Conservation (phyloP, 2,113 vertebrate species). For the Saguinus imperator region DNA sequence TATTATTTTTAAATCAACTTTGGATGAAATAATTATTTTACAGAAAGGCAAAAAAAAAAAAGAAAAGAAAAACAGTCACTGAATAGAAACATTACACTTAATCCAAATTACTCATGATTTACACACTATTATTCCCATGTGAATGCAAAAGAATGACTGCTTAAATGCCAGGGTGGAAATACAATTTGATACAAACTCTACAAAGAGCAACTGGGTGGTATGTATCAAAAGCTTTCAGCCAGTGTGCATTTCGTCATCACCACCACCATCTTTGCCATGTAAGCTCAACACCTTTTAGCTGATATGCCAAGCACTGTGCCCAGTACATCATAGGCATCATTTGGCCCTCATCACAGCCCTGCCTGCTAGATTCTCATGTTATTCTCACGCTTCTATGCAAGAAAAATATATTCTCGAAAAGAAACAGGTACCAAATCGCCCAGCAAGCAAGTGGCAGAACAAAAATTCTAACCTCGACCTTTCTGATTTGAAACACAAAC, state of each 20-base stretch:
- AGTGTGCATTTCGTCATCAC: no score
- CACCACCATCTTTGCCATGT: accelerated
- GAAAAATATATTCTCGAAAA: not conserved
- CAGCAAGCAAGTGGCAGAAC: not conserved
- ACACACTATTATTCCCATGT: not conserved
- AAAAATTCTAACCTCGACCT: not conserved
- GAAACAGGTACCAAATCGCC: not conserved
- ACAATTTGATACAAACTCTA: not conserved
- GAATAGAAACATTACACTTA: not conserved
- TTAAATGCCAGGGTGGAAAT: not conserved
- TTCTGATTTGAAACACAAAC: not conserved
- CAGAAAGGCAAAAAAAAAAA: not conserved
- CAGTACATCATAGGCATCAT: accelerated
- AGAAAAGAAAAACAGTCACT: not conserved
- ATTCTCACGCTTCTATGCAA: not conserved
- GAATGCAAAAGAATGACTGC: not conserved
- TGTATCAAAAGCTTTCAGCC: accelerated
- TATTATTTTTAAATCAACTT: not conserved
- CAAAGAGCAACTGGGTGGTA: not conserved
- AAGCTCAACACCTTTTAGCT: not conserved
- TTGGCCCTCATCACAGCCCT: not conserved
- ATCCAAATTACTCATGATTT: not conserved
- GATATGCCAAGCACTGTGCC: not conserved
- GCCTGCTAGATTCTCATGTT: not conserved
- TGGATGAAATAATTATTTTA: not conserved